A percentile compares a stretch with the other conserved stretches of the same genome.
Evolutionary conservation across 2,113 vertebrate species (phyloP).

Genomic region (Boleophthalmus pectinirostris): DNA sequence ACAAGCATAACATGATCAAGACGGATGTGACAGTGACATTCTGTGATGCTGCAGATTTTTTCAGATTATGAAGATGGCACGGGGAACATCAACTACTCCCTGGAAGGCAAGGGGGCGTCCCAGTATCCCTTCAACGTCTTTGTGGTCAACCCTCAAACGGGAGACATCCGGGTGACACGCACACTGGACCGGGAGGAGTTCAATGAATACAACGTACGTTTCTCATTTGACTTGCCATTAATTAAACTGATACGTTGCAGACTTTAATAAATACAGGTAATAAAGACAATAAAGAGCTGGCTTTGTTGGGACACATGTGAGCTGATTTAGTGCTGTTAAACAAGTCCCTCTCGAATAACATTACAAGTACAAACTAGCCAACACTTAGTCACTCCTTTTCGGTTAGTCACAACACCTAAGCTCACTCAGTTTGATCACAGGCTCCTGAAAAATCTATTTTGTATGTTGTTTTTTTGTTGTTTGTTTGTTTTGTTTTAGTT

Average conservation of each 20-base stretch:
- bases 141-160: slow-evolving; percentile 78
- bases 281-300: too few species aligned
- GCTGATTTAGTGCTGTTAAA: too few species aligned
- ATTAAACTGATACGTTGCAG: background rate
- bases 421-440: too few species aligned
- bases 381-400: too few species aligned
- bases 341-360: too few species aligned
- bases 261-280: too few species aligned
- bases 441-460: too few species aligned
- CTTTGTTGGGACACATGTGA: too few species aligned
- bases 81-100: slow-evolving; percentile 76
- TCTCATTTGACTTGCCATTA: background rate
- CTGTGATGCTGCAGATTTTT: slow-evolving; percentile 79
- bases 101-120: slow-evolving; percentile 80
- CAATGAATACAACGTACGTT: slow-evolving; percentile 65
- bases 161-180: slow-evolving; percentile 82
- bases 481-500: too few species aligned
- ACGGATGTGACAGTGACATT: background rate
- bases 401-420: too few species aligned
- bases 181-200: slow-evolving; percentile 83
- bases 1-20: background rate
- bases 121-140: slow-evolving; percentile 82
- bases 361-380: too few species aligned
- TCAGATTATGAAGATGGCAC: slow-evolving; percentile 75
- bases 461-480: too few species aligned